Percentiles rank a stretch among this genome's conserved stretches.
Evolutionary conservation across 2,888 invertebrate genomes (phyloP).

Genomic region (Herminia tarsipennalis): DNA sequence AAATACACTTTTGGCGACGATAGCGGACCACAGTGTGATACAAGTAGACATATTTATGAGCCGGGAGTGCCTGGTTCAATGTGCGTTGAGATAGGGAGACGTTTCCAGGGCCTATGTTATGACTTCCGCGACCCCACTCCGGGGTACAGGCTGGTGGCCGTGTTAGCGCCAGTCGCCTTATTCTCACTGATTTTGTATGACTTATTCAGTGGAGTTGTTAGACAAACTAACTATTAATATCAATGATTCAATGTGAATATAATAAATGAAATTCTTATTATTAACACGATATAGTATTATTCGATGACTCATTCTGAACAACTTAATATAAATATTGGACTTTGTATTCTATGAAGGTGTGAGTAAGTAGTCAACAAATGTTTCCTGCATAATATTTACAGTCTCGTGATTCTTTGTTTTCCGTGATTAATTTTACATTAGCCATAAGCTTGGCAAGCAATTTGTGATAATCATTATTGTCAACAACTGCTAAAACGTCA

Average conservation of each 20-base stretch:
- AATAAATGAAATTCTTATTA: neutral
- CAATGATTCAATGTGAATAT: neutral
- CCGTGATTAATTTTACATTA: no score
- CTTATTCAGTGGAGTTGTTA: constrained; percentile 75
- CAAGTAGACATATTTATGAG: constrained; percentile 61
- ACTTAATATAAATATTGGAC: no score
- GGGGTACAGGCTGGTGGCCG: constrained; percentile 71
- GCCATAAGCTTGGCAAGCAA: no score
- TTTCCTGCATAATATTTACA: constrained; percentile 4
- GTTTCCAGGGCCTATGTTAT: constrained; percentile 67
- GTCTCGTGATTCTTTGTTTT: neutral
- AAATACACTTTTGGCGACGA: constrained; percentile 64
- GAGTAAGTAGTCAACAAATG: neutral
- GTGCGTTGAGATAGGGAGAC: constrained; percentile 64
- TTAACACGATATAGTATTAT: neutral
- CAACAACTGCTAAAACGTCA: no score
- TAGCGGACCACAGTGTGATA: constrained; percentile 61
- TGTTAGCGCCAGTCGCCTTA: constrained; percentile 70
- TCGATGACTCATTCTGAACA: neutral
- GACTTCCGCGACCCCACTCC: constrained; percentile 69
- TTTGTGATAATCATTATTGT: no score
- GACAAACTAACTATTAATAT: constrained; percentile 62
- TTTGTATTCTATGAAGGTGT: no score
- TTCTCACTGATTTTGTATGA: constrained; percentile 76
- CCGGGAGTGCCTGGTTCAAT: constrained; percentile 62